These are phyloP conservation scores for Trachelus iudaicus DNA, from an alignment of 2,888 invertebrate genomes.

Conservation along the genomic window DNA sequence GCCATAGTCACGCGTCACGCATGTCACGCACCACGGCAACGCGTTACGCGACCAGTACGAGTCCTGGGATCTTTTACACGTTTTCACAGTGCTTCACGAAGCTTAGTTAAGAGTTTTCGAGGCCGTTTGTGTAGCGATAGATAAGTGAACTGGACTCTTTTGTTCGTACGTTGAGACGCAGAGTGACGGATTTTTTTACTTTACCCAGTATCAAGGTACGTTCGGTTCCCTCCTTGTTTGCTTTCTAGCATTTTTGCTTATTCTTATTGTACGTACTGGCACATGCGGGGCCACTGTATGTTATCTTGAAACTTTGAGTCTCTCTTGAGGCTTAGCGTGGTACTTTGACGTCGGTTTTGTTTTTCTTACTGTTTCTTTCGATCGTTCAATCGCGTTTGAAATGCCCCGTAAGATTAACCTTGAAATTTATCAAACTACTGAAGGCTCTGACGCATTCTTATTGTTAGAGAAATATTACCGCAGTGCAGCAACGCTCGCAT, in stretches of 20 bases:
- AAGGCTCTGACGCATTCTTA: not conserved
- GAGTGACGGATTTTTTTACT: not conserved
- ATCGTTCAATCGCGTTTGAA: not conserved
- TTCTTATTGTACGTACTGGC: too few relatives aligned
- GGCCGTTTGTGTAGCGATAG: not conserved
- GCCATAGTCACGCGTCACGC: slow-evolving; percentile 6
- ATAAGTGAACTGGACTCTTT: not conserved
- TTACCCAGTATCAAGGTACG: not conserved
- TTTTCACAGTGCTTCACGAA: not conserved
- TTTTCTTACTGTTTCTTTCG: not conserved
- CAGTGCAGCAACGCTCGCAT: not conserved
- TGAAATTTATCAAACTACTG: not conserved
- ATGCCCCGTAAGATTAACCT: not conserved
- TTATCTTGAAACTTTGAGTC: not conserved
- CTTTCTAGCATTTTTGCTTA: not conserved
- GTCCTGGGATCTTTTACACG: not conserved
- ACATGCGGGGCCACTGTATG: not conserved
- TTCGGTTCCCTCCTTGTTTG: not conserved
- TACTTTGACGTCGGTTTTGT: not conserved
- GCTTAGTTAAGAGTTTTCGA: not conserved
- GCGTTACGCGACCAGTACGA: not conserved
- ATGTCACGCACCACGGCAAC: slow-evolving; percentile 8
- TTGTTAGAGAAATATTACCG: not conserved
- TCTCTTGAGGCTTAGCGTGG: not conserved
- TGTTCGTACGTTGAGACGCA: not conserved